Evolutionary conservation across 2,888 invertebrate genomes (phyloP).

Genomic region (Teleiodes luculella): DNA sequence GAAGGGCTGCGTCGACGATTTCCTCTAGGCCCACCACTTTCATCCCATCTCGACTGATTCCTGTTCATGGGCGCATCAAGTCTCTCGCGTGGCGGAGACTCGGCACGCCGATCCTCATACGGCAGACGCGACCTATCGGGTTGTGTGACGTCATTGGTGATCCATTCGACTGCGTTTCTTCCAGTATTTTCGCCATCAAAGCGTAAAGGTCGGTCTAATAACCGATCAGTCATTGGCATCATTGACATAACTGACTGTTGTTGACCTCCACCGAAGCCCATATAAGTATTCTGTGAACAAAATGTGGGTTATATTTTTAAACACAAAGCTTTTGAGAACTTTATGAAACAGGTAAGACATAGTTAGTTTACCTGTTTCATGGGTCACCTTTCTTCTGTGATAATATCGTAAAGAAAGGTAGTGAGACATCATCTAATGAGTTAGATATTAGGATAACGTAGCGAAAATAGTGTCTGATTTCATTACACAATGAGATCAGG

Average conservation of each 20-base stretch:
- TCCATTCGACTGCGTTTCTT: background rate
- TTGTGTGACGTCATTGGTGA: background rate
- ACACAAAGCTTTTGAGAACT: background rate
- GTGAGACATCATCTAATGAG: too few relatives aligned
- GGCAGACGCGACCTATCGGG: background rate
- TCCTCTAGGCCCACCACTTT: background rate
- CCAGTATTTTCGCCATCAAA: background rate
- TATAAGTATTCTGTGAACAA: conserved; percentile 23
- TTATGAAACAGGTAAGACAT: background rate
- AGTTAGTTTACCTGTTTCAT: background rate
- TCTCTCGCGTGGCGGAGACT: background rate
- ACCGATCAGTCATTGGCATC: background rate
- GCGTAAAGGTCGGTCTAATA: background rate
- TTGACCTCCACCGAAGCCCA: conserved; percentile 18
- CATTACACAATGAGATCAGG: too few relatives aligned
- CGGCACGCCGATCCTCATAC: background rate
- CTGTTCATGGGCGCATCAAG: background rate
- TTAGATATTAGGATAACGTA: too few relatives aligned
- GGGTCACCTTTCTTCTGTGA: too few relatives aligned
- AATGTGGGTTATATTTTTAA: conserved; percentile 10
- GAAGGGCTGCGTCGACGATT: background rate
- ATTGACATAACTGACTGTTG: background rate
- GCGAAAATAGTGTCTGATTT: too few relatives aligned
- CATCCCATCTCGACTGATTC: background rate
- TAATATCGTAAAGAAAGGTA: too few relatives aligned